Conservation (phyloP, 2,113 vertebrate genomes). For the Rhea americana region DNA sequence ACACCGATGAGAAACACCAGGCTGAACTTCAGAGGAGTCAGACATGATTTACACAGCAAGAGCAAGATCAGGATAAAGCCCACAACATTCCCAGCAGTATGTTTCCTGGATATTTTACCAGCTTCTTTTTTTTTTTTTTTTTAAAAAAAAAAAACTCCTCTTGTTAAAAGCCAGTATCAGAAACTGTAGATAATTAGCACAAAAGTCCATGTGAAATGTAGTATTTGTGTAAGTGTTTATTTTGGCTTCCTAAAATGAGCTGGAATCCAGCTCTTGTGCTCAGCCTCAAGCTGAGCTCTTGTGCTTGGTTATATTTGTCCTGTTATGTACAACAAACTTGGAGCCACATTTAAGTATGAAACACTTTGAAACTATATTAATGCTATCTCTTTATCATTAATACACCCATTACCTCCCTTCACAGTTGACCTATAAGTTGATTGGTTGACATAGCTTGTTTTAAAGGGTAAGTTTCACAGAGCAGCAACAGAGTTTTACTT, state of each 20-base stretch:
- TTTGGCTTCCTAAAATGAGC: conserved; percentile 72
- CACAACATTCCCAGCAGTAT: not conserved
- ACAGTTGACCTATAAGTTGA: conserved; percentile 17
- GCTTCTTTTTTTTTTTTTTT: too few species aligned
- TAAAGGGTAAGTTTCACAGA: conserved; percentile 13
- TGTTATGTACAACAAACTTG: conserved; percentile 63
- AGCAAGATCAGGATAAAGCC: not conserved
- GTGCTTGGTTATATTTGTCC: conserved; percentile 76
- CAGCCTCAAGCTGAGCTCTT: conserved; percentile 38
- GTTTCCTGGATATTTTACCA: conserved; percentile 1
- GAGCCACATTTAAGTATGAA: conserved; percentile 62
- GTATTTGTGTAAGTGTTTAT: conserved; percentile 70
- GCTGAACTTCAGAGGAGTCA: not conserved
- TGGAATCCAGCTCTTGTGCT: conserved; percentile 69
- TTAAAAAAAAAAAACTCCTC: not conserved
- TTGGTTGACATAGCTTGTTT: conserved; percentile 38
- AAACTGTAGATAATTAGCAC: conserved; percentile 58
- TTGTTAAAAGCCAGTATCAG: conserved; percentile 50
- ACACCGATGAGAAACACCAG: not conserved
- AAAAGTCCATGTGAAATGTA: conserved; percentile 51
- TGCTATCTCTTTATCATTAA: conserved; percentile 59
- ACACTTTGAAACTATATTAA: conserved; percentile 50
- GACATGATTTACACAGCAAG: not conserved
- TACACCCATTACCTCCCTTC: conserved; percentile 50
- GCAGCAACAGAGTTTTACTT: conserved; percentile 43